Percentiles rank a stretch among this genome's conserved stretches.
Conservation (phyloP, 2,888 invertebrate genomes). For the Philaethria dido region DNA sequence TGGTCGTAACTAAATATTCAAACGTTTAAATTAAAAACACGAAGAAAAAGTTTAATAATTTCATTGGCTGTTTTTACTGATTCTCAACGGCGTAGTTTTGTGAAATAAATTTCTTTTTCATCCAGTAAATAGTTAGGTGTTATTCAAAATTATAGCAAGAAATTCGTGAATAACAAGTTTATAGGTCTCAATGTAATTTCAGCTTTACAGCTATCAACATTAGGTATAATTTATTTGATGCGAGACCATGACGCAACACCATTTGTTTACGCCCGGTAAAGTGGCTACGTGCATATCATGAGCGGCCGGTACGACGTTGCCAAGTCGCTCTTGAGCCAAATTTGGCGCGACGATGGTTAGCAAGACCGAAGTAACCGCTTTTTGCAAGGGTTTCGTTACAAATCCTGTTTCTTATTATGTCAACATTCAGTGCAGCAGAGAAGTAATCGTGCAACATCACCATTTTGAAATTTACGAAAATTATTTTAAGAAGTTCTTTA, state of each 20-base stretch:
- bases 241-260: slow-evolving; percentile 67
- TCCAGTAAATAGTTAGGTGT: slow-evolving; percentile 38
- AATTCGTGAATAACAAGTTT: slow-evolving; percentile 65
- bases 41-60: slow-evolving; percentile 10
- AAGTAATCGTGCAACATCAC: background rate
- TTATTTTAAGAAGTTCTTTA: slow-evolving; percentile 1
- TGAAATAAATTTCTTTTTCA: slow-evolving; percentile 43
- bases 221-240: slow-evolving; percentile 58
- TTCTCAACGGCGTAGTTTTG: slow-evolving; percentile 34
- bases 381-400: slow-evolving; percentile 46
- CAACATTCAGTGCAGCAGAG: slow-evolving; percentile 19
- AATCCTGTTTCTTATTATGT: slow-evolving; percentile 42
- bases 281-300: slow-evolving; percentile 53
- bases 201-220: slow-evolving; percentile 49
- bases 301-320: slow-evolving; percentile 60
- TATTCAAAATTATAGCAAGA: slow-evolving; percentile 57
- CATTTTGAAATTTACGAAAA: slow-evolving; percentile 9
- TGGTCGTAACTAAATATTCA: slow-evolving; percentile 9
- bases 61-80: slow-evolving; percentile 26
- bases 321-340: slow-evolving; percentile 76
- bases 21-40: slow-evolving; percentile 15
- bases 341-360: slow-evolving; percentile 65
- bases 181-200: slow-evolving; percentile 48
- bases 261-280: slow-evolving; percentile 74
- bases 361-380: slow-evolving; percentile 57